Evolutionary conservation across 2,113 vertebrate species (phyloP).

Genomic region (Megaptera novaeangliae): DNA sequence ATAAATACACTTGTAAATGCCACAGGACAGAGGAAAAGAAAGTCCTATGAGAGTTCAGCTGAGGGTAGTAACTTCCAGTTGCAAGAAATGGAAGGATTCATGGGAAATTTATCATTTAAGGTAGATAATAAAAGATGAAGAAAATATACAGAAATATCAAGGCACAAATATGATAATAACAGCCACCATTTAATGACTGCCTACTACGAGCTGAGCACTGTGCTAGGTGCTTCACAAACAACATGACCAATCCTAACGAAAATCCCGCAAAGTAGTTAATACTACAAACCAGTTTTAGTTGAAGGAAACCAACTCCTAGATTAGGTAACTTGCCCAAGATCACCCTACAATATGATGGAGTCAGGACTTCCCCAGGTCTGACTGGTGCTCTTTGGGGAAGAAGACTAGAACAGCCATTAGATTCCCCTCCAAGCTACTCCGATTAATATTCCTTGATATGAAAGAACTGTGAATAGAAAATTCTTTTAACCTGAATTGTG

Average conservation of each 20-base stretch:
- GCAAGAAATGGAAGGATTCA: neutral
- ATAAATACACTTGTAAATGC: neutral
- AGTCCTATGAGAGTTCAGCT: neutral
- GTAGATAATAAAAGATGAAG: neutral
- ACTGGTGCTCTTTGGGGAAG: neutral
- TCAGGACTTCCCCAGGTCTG: neutral
- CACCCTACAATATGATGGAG: neutral
- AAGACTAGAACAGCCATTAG: neutral
- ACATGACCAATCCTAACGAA: neutral
- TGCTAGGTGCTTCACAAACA: neutral
- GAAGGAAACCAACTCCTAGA: neutral
- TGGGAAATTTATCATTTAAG: neutral
- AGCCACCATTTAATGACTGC: neutral
- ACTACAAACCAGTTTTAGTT: neutral
- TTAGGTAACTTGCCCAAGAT: neutral
- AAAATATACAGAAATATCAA: neutral
- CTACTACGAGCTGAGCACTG: neutral
- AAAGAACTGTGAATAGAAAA: neutral
- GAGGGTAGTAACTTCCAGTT: neutral
- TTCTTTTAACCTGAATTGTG: neutral
- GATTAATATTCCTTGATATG: neutral
- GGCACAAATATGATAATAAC: neutral
- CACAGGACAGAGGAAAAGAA: neutral
- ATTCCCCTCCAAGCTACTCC: neutral
- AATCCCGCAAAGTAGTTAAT: neutral